These are phyloP conservation scores for Brachypteracias leptosomus DNA, from an alignment of 2,113 vertebrate species.

Conservation along the genomic window DNA sequence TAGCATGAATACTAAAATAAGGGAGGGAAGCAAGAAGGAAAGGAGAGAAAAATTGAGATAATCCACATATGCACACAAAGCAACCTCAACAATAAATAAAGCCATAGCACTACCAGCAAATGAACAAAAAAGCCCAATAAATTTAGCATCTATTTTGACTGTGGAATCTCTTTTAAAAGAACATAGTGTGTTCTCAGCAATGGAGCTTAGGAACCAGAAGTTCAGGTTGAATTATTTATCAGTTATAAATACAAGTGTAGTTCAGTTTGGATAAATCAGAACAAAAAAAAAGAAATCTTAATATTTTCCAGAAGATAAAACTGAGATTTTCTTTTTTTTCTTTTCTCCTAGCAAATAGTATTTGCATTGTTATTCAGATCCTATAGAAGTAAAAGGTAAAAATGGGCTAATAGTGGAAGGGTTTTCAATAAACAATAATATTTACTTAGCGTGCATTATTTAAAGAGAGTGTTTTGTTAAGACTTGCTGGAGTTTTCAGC, in stretches of 20 bases:
- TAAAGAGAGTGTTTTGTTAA: conserved; percentile 50
- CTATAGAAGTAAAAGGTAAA: not conserved
- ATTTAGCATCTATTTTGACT: not conserved
- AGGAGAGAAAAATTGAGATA: not conserved
- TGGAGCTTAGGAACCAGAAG: not conserved
- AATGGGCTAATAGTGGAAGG: not conserved
- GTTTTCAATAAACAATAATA: conserved; percentile 55
- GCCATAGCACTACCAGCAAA: not conserved
- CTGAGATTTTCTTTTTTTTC: not conserved
- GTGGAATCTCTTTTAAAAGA: not conserved
- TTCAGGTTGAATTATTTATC: not conserved
- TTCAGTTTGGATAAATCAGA: not conserved
- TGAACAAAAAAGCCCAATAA: not conserved
- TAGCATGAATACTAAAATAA: not conserved
- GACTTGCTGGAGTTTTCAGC: conserved; percentile 31
- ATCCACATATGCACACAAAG: not conserved
- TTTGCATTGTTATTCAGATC: not conserved
- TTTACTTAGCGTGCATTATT: conserved; percentile 19
- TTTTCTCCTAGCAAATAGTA: not conserved
- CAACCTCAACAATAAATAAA: not conserved
- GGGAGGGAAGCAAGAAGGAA: not conserved
- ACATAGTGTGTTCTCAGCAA: not conserved
- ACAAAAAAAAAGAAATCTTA: not conserved
- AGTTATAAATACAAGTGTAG: not conserved
- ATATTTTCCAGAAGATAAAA: not conserved